Evolutionary conservation across 1,140 invertebrate species (phyloP), one percentile per base, ranked within the genome.

Genomic region (Zaprionus africanus): DNA sequence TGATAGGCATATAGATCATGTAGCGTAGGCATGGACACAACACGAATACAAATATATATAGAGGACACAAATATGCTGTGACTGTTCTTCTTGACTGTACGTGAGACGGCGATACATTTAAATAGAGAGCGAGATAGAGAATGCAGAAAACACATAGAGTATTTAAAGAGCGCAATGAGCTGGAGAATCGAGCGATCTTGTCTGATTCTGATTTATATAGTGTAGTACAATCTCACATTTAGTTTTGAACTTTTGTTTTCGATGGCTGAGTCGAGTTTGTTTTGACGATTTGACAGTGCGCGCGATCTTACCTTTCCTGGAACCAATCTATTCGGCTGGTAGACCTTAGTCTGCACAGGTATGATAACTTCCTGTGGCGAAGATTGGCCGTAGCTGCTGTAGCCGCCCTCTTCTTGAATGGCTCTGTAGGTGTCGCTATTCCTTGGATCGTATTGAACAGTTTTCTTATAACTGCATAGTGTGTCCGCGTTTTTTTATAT

Each of bases 391-490:
- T 88, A 88, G 81, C 73, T 90, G 80, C 82, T 90, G 78, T 92
- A 91, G 46, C 94, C 94, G 85, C 94, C 94, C 76, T 96, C 95
- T 93, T 97, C 96, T 93, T 97, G 96, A 51, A 97, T 94, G 82
- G 96, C 96, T 94, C 96, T 96, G 94, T 95, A 97, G 26, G 96
- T 97, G 92, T 97, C 96, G 91, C 96, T 97, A 93, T 96, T 96
- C 92, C 96, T 95, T 76, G 96, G 97, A 94, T 97, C 96, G 94
- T 96, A 97, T 84, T 95, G 95, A 81, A 95, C 93, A 79, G 96
- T 95, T 93, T 95, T 95, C 95, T 95, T 96, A 93, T 94, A 94
- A 88, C 94, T 93, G 87, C 78, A 66, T 59, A 51, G 46, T 51
- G 43, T 43, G 58, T 73, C 70, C 43, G 46, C 64, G 73, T 26